phyloP scores from a whole-genome alignment of 2,113 vertebrate species.

The Peucedramus taeniatus region DNA sequence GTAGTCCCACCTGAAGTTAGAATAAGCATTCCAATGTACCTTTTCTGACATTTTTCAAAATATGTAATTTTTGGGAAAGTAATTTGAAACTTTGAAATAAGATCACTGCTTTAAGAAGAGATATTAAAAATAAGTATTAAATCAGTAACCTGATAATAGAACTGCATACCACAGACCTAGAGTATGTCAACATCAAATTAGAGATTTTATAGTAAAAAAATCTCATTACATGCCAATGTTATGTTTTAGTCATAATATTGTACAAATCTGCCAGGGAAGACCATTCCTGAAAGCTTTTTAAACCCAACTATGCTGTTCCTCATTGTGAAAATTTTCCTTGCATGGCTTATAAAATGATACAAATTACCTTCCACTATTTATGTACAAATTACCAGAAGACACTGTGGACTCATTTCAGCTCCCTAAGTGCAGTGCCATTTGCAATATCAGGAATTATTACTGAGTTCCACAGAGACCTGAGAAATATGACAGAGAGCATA shows the following conservation, averaged over 20 bases:
- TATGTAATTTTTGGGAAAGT: neutral
- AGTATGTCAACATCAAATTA: neutral
- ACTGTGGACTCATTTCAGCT: neutral
- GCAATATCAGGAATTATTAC: neutral
- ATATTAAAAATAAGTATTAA: neutral
- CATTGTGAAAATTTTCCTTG: neutral
- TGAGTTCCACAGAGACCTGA: neutral
- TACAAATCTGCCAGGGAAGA: neutral
- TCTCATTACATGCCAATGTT: neutral
- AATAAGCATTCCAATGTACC: constrained; percentile 28
- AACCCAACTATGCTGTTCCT: neutral
- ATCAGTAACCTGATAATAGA: constrained; percentile 11
- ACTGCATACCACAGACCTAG: neutral
- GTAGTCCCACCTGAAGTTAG: constrained; percentile 71
- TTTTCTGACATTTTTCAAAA: constrained; percentile 3
- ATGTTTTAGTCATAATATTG: neutral
- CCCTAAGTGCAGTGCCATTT: neutral
- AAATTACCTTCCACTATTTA: neutral
- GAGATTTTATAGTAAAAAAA: neutral
- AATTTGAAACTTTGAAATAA: neutral
- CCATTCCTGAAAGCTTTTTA: neutral
- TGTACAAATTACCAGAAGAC: neutral
- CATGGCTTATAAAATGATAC: neutral
- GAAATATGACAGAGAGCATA: neutral
- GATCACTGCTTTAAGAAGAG: neutral